phyloP scores from a whole-genome alignment of 2,113 vertebrate genomes.

The Phylloscopus whistleri region DNA sequence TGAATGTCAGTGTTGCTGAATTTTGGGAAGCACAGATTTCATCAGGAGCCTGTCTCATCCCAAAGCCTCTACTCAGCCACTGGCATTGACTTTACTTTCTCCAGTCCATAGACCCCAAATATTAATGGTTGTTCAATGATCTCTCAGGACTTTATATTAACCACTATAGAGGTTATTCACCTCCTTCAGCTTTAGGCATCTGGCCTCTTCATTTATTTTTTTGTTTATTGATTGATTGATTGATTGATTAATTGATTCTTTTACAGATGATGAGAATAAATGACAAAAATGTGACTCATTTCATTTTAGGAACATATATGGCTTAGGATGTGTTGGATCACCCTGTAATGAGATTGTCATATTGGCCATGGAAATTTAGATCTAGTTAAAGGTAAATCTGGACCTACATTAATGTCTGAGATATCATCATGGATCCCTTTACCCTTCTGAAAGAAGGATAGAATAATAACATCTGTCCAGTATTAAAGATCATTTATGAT shows the following conservation, averaged over 20 bases:
- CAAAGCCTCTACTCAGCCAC: background rate
- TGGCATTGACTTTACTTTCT: background rate
- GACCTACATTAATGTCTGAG: background rate
- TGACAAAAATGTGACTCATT: rapidly evolving
- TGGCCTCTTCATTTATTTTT: background rate
- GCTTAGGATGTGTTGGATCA: background rate
- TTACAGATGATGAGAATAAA: background rate
- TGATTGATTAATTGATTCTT: background rate
- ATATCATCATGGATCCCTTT: background rate
- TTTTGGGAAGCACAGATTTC: background rate
- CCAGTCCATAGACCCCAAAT: rapidly evolving
- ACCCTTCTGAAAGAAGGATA: background rate
- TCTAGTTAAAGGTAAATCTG: background rate
- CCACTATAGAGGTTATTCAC: background rate
- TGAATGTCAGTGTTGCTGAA: background rate
- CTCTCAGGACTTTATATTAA: background rate
- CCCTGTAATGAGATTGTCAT: background rate
- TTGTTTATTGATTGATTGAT: background rate
- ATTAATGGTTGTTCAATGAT: background rate
- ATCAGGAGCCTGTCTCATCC: background rate
- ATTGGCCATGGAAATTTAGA: background rate
- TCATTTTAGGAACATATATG: background rate
- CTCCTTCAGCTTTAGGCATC: background rate
- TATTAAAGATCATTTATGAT: background rate
- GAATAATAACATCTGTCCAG: background rate